Evolutionary conservation across 1,140 invertebrate genomes (phyloP), one percentile per base, ranked within the genome.

Genomic region (Halictus rubicundus): DNA sequence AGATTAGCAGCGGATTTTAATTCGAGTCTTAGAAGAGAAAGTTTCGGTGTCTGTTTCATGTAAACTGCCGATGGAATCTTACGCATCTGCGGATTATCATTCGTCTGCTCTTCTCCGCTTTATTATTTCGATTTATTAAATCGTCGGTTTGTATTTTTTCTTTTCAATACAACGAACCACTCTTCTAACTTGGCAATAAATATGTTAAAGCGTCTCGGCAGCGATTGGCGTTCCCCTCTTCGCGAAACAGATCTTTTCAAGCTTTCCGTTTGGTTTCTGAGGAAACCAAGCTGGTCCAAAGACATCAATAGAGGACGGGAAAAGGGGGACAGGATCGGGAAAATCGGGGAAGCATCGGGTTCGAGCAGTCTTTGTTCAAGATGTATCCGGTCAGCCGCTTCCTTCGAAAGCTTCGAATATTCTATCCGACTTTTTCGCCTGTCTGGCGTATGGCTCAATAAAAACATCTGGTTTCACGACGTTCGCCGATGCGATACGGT

Each of bases 1-100:
- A 89, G 81, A 88, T 88, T 86, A 89, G 68, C 73, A 72, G 59
- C 46, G 46, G 68, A 73, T 78, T 23, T 81, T 57, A 74, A 78
- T 80, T 72, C 68, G 54, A 73, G 80, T 73, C 78, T 83, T 74
- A 82, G 87, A 87, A 72, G 61, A 77, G 63, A 79, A 86, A 82
- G 66, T 32, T 74, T 68, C 52, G n/a, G 61, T 61, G 70, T 86
- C 83, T 86, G 84, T 59, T 86, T 87, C 84, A 85, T 90, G 85
- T 88, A 81, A 86, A 87, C 63, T 83, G 69, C 16, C 66, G 72
- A 60, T 65, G 72, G 78, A 79, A 77, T 76, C 63, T 61, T 14
- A 46, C 42, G 42, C 42, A 14, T 79, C 77, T 75, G 81, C 21
- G 80, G 72, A 81, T 87, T 87, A 70, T 85, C 79, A 78, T 85